Conservation (phyloP, 1,140 invertebrate species). For the Conus betulinus region DNA sequence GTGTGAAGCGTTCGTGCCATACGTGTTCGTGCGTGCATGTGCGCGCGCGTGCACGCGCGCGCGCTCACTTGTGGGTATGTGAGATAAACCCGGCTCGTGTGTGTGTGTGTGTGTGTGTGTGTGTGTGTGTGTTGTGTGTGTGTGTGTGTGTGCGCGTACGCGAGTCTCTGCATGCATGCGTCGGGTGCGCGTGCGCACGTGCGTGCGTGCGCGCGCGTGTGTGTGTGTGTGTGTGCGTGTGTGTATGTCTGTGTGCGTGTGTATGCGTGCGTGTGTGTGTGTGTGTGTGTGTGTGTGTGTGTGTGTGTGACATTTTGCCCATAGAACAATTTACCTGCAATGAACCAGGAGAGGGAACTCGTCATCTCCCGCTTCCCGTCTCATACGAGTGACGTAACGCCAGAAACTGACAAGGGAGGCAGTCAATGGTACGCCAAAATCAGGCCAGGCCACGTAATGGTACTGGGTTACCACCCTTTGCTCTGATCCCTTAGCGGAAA, state of each 20-base stretch:
- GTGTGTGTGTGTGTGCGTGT: too few relatives aligned
- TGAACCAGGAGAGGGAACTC: background rate
- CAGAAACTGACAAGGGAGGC: constrained; percentile 20
- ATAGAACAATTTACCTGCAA: background rate
- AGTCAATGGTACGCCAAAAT: background rate
- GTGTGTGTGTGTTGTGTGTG: background rate
- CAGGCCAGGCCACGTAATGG: constrained; percentile 3
- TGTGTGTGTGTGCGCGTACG: background rate
- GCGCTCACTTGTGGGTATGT: too few relatives aligned
- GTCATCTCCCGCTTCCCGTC: background rate
- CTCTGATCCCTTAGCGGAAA: background rate
- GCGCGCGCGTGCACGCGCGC: too few relatives aligned
- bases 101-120: background rate
- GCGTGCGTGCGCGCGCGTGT: too few relatives aligned
- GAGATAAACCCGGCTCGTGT: background rate
- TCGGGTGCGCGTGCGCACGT: background rate
- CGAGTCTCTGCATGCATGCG: too few relatives aligned
- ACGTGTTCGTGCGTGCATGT: too few relatives aligned
- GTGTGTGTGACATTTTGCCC: background rate
- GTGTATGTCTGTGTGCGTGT: too few relatives aligned
- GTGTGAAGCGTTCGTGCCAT: too few relatives aligned
- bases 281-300: background rate
- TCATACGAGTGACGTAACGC: background rate
- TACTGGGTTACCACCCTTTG: background rate
- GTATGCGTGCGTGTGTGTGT: too few relatives aligned